These are phyloP conservation scores for Ceratosolen fusciceps DNA, from an alignment of 1,140 invertebrate species.

Conservation along the genomic window DNA sequence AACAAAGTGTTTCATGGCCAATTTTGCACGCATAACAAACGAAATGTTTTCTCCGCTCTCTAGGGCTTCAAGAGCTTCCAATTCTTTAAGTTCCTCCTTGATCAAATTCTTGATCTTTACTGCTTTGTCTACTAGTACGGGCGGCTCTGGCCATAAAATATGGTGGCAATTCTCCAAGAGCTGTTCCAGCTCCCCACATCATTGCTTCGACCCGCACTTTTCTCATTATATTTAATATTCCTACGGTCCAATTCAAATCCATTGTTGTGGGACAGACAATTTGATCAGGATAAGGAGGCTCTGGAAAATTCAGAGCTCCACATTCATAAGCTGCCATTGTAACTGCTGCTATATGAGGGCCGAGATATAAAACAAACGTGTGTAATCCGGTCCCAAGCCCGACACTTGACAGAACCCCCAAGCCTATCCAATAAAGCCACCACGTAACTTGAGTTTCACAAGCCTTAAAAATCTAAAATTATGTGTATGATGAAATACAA, in stretches of 20 bases:
- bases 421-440: slow-evolving; percentile 94
- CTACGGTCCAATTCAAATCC: slow-evolving; percentile 74
- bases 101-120: slow-evolving; percentile 71
- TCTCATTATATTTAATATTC: slow-evolving; percentile 91
- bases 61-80: slow-evolving; percentile 80
- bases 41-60: slow-evolving; percentile 75
- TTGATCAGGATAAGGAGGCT: slow-evolving; percentile 91
- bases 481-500: slow-evolving; percentile 18
- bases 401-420: slow-evolving; percentile 96
- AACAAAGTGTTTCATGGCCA: slow-evolving; percentile 92
- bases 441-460: slow-evolving; percentile 76
- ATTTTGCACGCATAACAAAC: slow-evolving; percentile 84
- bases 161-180: slow-evolving; percentile 94
- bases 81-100: slow-evolving; percentile 84
- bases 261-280: slow-evolving; percentile 83
- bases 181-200: slow-evolving; percentile 98
- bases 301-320: slow-evolving; percentile 92
- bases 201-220: slow-evolving; percentile 98
- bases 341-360: slow-evolving; percentile 93
- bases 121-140: slow-evolving; percentile 77
- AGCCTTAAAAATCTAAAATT: slow-evolving; percentile 72
- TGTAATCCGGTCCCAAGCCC: slow-evolving; percentile 98
- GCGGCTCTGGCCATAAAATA: slow-evolving; percentile 98
- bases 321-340: slow-evolving; percentile 99
- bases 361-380: slow-evolving; percentile 97